Percentiles rank a stretch among this genome's conserved stretches.
Conservation (phyloP, 2,888 invertebrate genomes). For the Drosophila multiciliata region DNA sequence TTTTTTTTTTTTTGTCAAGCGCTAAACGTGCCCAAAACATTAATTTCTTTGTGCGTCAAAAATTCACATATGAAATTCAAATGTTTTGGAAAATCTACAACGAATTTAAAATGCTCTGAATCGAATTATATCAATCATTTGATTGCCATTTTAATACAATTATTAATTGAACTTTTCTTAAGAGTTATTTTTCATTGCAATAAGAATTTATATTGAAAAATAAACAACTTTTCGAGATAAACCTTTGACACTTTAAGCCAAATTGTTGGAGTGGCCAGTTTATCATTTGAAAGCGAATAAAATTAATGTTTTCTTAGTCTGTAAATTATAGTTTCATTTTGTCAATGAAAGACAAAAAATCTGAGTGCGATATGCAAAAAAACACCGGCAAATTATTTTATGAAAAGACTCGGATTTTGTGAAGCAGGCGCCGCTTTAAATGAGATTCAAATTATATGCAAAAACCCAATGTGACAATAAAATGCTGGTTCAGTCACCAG, state of each 20-base stretch:
- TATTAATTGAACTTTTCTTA: background rate
- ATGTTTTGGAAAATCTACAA: background rate
- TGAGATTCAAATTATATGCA: constrained; percentile 49
- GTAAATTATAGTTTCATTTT: background rate
- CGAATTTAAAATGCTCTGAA: constrained; percentile 14
- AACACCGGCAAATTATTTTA: background rate
- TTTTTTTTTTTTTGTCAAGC: constrained; percentile 24
- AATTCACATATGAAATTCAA: constrained; percentile 22
- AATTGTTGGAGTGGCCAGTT: background rate
- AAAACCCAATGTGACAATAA: constrained; percentile 57
- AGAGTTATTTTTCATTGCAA: background rate
- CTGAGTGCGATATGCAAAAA: background rate
- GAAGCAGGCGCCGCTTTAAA: constrained; percentile 63
- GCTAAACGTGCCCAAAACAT: constrained; percentile 50
- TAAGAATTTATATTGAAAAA: background rate
- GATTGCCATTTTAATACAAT: background rate
- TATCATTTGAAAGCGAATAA: background rate
- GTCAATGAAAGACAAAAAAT: constrained; percentile 3
- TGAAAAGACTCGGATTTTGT: constrained; percentile 2
- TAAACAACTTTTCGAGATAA: background rate
- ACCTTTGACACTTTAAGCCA: background rate
- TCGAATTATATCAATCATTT: too few relatives aligned
- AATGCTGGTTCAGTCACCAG: constrained; percentile 34
- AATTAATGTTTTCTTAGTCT: background rate
- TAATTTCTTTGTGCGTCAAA: constrained; percentile 3